Conservation (phyloP, 2,797 vertebrate genomes). For the Clarias platycephalus region DNA sequence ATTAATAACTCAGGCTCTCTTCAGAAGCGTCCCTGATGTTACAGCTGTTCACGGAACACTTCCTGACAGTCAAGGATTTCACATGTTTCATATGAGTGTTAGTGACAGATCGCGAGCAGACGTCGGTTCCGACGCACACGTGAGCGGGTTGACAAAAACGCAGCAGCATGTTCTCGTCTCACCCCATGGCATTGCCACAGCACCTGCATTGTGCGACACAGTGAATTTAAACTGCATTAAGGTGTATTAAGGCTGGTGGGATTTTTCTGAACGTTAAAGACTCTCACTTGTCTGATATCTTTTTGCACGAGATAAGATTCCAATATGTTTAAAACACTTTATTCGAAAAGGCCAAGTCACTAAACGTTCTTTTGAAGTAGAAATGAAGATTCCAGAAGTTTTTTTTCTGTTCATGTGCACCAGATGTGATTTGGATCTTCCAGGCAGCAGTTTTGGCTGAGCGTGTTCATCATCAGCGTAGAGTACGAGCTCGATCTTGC, state of each 20-base stretch:
- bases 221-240: neutral
- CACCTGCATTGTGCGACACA: neutral
- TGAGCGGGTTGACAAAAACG: neutral
- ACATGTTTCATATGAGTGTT: neutral
- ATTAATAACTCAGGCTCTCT: neutral
- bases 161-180: neutral
- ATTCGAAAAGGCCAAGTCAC: neutral
- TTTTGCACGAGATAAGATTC: neutral
- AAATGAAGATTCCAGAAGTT: neutral
- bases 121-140: neutral
- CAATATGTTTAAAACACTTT: neutral
- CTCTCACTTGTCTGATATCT: neutral
- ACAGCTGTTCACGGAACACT: neutral
- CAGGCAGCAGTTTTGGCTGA: neutral
- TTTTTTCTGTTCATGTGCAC: neutral
- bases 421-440: slow-evolving; percentile 10
- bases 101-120: neutral
- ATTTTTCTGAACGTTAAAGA: neutral
- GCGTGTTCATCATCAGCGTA: neutral
- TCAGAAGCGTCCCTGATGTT: neutral
- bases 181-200: neutral
- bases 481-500: neutral
- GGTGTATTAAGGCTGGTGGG: neutral
- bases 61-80: neutral
- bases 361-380: slow-evolving; percentile 7